phyloP scores from a whole-genome alignment of 1,140 invertebrate genomes.

The Coenobita brevimanus region DNA sequence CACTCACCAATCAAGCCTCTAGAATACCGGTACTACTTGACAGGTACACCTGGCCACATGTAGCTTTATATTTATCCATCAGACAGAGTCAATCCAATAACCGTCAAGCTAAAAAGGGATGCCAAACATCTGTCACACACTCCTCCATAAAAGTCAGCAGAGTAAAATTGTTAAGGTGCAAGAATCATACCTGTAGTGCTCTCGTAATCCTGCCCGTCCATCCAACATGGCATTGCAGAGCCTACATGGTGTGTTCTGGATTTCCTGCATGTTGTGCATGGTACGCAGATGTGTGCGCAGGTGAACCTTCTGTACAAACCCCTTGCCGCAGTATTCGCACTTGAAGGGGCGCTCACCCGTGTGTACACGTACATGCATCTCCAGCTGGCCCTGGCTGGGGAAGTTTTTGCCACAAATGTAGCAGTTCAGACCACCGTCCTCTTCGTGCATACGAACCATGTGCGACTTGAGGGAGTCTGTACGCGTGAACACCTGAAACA shows the following conservation, averaged over 20 bases:
- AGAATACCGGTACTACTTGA: no score
- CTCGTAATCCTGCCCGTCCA: slow-evolving; percentile 63
- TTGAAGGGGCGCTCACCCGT: slow-evolving; percentile 69
- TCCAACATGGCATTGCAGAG: slow-evolving; percentile 66
- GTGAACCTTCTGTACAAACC: slow-evolving; percentile 68
- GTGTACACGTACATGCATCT: slow-evolving; percentile 68
- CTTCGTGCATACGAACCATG: slow-evolving; percentile 69
- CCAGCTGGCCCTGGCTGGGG: slow-evolving; percentile 69
- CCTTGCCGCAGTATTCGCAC: slow-evolving; percentile 64
- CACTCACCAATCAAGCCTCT: no score
- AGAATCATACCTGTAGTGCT: no score
- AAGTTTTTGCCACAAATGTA: slow-evolving; percentile 69
- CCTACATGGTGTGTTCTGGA: slow-evolving; percentile 65
- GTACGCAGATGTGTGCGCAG: slow-evolving; percentile 67
- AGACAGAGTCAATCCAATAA: no score
- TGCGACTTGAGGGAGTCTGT: slow-evolving; percentile 67
- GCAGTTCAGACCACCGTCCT: slow-evolving; percentile 67
- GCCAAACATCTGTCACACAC: no score
- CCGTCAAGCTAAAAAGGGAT: no score
- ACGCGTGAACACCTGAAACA: slow-evolving; percentile 63
- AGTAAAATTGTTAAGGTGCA: no score
- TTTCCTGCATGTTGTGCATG: slow-evolving; percentile 68
- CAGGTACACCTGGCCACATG: no score
- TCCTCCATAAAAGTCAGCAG: no score
- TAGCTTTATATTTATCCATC: no score